These are phyloP conservation scores for Junco hyemalis DNA, from an alignment of 2,113 vertebrate species.

Conservation along the genomic window DNA sequence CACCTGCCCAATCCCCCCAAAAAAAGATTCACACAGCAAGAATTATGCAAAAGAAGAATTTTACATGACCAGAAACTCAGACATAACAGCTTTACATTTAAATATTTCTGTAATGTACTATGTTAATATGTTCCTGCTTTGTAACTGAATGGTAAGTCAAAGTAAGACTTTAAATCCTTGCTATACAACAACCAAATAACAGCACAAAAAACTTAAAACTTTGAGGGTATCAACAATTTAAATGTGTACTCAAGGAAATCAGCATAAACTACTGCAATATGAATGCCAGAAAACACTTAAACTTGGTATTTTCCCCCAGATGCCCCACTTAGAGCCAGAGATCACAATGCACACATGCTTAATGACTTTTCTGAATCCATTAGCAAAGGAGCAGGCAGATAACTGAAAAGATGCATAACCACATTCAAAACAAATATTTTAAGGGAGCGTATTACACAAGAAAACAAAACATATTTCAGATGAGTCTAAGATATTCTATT, in stretches of 20 bases:
- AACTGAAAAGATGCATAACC: background rate
- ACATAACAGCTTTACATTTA: background rate
- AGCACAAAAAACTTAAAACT: background rate
- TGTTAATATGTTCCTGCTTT: background rate
- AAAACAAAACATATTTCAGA: background rate
- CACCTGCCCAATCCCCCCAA: background rate
- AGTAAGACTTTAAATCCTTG: background rate
- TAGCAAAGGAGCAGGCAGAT: background rate
- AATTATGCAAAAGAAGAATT: background rate
- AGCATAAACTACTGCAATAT: background rate
- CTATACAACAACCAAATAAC: background rate
- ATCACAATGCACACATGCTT: background rate
- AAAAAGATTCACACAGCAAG: background rate
- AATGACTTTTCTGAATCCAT: background rate
- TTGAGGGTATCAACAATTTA: background rate
- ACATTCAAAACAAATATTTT: background rate
- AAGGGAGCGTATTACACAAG: background rate
- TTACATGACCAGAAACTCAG: background rate
- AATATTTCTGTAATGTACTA: background rate
- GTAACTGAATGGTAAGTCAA: background rate
- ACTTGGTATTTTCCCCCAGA: background rate
- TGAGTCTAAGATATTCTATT: background rate
- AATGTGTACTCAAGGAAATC: background rate
- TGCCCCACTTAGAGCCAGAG: background rate
- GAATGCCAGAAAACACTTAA: background rate